phyloP scores from a whole-genome alignment of 2,113 vertebrate genomes.

The Forbesichthys papilliferus region DNA sequence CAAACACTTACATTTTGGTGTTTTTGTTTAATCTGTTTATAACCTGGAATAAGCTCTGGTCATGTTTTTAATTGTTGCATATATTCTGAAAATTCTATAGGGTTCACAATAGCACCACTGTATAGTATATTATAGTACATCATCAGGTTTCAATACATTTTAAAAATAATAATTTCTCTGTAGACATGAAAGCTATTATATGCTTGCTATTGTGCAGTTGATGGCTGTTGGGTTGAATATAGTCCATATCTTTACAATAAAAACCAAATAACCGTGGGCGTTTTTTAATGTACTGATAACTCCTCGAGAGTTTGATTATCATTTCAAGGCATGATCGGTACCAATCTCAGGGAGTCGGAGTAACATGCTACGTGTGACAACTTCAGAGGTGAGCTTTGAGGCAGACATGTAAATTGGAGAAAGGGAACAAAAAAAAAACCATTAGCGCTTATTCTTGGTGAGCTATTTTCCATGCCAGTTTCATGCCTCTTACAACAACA shows the following conservation, averaged over 20 bases:
- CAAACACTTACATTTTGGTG: no score
- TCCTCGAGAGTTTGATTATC: slow-evolving; percentile 38
- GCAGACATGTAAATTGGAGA: slow-evolving; percentile 57
- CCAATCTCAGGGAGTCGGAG: slow-evolving; percentile 30
- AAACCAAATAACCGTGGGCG: slow-evolving; percentile 32
- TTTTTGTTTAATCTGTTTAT: no score
- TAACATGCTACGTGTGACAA: slow-evolving; percentile 49
- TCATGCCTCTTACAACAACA: slow-evolving; percentile 74
- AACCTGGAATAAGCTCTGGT: no score
- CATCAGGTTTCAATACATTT: slow-evolving; percentile 17
- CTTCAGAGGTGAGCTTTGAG: slow-evolving; percentile 52
- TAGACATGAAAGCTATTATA: slow-evolving; percentile 37
- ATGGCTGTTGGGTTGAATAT: slow-evolving; percentile 34
- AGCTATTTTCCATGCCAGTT: slow-evolving; percentile 62
- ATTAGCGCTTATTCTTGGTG: slow-evolving; percentile 33
- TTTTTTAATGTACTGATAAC: slow-evolving; percentile 30
- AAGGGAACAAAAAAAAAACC: slow-evolving; percentile 12
- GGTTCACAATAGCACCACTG: no score
- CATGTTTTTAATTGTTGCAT: no score
- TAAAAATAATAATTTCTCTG: slow-evolving; percentile 23
- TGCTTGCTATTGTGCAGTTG: slow-evolving; percentile 14
- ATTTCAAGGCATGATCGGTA: slow-evolving; percentile 62
- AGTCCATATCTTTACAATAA: slow-evolving; percentile 28
- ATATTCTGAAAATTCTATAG: no score
- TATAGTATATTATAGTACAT: no score